Conservation (phyloP, 1,140 invertebrate species). For the Ctenoplectra terminalis region DNA sequence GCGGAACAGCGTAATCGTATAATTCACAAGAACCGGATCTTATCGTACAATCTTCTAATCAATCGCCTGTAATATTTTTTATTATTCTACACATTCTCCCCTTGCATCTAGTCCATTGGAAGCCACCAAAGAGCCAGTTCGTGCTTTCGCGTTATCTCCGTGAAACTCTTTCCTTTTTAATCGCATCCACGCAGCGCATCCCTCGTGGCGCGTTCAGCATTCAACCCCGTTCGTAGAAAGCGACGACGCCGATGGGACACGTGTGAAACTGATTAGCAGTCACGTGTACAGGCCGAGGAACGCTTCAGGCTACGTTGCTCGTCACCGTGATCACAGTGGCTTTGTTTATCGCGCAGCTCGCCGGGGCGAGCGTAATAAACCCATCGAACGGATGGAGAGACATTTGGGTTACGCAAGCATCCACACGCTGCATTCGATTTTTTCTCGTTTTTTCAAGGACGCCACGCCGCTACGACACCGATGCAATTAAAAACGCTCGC, state of each 20-base stretch:
- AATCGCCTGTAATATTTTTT: too few species aligned
- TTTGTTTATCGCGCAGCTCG: slow-evolving; percentile 59
- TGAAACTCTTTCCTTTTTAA: neutral
- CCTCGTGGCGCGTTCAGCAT: neutral
- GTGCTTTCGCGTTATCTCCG: neutral
- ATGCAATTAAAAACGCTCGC: slow-evolving; percentile 14
- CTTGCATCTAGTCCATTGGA: too few species aligned
- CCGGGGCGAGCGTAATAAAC: slow-evolving; percentile 54
- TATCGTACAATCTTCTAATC: too few species aligned
- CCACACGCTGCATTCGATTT: slow-evolving; percentile 39
- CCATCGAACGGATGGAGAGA: slow-evolving; percentile 56
- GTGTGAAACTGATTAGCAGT: slow-evolving; percentile 60
- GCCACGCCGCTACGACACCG: neutral
- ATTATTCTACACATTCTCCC: too few species aligned
- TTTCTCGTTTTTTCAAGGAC: slow-evolving; percentile 19
- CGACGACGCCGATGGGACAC: slow-evolving; percentile 8
- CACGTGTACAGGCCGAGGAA: slow-evolving; percentile 49
- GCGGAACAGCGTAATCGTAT: too few species aligned
- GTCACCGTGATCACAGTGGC: slow-evolving; percentile 19
- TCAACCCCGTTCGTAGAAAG: neutral
- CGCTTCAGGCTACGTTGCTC: slow-evolving; percentile 13
- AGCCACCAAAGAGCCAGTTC: neutral
- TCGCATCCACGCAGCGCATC: neutral
- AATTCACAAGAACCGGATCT: too few species aligned
- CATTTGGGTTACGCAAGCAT: slow-evolving; percentile 62